Base-by-base conservation (phyloP, 92 coral and sea anemone genomes). In the Isaurus tuberculatus region DNA sequence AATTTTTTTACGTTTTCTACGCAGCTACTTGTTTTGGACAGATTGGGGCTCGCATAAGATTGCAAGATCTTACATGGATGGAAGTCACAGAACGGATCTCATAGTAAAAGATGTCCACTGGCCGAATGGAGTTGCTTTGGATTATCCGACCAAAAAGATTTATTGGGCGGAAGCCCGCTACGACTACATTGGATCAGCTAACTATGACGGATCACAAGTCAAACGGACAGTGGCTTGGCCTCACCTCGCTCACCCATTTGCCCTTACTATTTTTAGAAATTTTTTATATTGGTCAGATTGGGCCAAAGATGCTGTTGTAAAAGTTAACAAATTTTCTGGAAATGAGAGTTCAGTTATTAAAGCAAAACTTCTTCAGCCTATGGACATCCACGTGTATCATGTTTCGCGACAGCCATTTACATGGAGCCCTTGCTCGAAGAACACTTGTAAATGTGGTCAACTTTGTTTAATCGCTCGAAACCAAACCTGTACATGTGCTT, bases 1-100 rank as follows among this genome's bases (percentile, higher is more conserved):
- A 37, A 3, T 22, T 70, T 34, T 14, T n/a, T 43, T 30, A 61
- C 65, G 40, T 14, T 64, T 64, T 81, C 37, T 71, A 20, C 64
- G 3, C 78, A 96, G 99, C 49, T 92, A 88, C 75, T 58, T 96
- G 70, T 96, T 96, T 88, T 96, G 97, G 95, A 94, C 99, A 20
- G 99, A 96, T 85, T 94, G 98, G 98, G 94, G 92, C 80, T 73
- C 81, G 2, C 94, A 91, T 64, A 84, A 75, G 36, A 94, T 96
- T 26, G 98, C 90, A 72, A 91, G 99, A 48, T 91, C 98, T 23
- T 90, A 89, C 71, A 94, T 96, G 99, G 99, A 96, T 58, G 99
- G 99, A 20, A 85, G 84, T 19, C 82, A 75, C 60, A 85, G 98
- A 11, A 87, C 70, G 22, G 72, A 83, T 20, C 68, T 96, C 19